phyloP scores from a whole-genome alignment of 2,888 invertebrate genomes.

The Epicampocera succincta region DNA sequence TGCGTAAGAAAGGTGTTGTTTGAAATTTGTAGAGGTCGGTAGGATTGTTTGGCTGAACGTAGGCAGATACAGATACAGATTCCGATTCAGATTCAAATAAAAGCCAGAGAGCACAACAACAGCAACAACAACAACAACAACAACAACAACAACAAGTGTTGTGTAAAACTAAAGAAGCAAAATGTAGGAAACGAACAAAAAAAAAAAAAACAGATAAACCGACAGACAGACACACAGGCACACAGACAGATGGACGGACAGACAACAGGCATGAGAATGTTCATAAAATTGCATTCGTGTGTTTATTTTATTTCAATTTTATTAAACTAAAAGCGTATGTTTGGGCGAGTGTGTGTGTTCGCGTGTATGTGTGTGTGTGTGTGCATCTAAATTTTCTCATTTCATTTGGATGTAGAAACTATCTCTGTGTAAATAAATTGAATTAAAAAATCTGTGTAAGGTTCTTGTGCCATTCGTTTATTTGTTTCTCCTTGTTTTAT shows the following conservation, averaged over 20 bases:
- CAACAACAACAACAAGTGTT: constrained; percentile 32
- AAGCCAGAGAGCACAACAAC: constrained; percentile 10
- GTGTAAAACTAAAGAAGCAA: constrained; percentile 48
- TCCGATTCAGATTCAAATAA: constrained; percentile 19
- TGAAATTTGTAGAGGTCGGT: not conserved
- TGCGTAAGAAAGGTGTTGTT: not conserved
- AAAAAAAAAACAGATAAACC: not conserved
- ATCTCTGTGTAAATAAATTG: constrained; percentile 62
- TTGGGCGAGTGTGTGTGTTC: constrained; percentile 2
- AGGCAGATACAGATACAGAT: constrained; percentile 18
- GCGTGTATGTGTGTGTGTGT: not conserved
- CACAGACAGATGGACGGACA: constrained; percentile 23
- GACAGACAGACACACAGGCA: constrained; percentile 4
- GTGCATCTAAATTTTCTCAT: constrained; percentile 71
- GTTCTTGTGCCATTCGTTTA: constrained; percentile 56
- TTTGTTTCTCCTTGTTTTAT: constrained; percentile 26
- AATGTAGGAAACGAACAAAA: not conserved
- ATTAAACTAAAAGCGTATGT: constrained; percentile 23
- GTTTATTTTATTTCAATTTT: constrained; percentile 65
- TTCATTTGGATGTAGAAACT: constrained; percentile 64
- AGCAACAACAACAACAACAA: no score
- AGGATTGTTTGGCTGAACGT: not conserved
- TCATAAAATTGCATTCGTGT: constrained; percentile 65
- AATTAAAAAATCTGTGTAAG: constrained; percentile 71
- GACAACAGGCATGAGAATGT: constrained; percentile 51